Evolutionary conservation across 2,888 invertebrate species (phyloP).

Genomic region (Eristalinus sepulchralis): DNA sequence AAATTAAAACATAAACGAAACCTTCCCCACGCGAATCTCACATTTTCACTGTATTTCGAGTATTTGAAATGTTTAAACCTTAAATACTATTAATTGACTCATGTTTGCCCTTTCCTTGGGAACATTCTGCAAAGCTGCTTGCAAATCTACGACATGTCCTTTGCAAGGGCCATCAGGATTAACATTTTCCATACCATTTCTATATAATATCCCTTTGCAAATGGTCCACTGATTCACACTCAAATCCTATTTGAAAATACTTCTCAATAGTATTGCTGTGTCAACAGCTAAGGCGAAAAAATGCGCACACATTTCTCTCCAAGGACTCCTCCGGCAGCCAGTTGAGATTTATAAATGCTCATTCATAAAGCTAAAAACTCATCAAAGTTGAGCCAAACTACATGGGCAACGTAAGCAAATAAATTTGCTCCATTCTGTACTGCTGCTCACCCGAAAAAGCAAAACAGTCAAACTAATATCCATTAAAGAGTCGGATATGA

Average conservation of each 20-base stretch:
- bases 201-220: neutral
- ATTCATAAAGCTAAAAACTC: neutral
- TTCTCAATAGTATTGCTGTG: neutral
- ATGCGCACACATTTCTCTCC: neutral
- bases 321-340: neutral
- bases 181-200: too few species aligned
- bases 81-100: too few species aligned
- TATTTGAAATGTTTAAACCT: too few species aligned
- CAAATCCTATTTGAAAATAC: neutral
- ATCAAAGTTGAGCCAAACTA: neutral
- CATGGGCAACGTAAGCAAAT: neutral
- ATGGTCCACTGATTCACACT: neutral
- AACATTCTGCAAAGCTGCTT: too few species aligned
- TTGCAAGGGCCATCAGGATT: too few species aligned
- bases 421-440: neutral
- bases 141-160: too few species aligned
- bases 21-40: too few species aligned
- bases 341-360: neutral
- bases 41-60: too few species aligned
- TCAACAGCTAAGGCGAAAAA: neutral
- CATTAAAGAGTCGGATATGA: neutral
- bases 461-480: conserved; percentile 11
- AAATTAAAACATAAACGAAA: too few species aligned
- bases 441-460: neutral
- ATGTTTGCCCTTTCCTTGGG: too few species aligned